These are phyloP conservation scores for Pocillopora damicornis DNA, from an alignment of 64 coral and sea anemone species.

Conservation along the genomic window DNA sequence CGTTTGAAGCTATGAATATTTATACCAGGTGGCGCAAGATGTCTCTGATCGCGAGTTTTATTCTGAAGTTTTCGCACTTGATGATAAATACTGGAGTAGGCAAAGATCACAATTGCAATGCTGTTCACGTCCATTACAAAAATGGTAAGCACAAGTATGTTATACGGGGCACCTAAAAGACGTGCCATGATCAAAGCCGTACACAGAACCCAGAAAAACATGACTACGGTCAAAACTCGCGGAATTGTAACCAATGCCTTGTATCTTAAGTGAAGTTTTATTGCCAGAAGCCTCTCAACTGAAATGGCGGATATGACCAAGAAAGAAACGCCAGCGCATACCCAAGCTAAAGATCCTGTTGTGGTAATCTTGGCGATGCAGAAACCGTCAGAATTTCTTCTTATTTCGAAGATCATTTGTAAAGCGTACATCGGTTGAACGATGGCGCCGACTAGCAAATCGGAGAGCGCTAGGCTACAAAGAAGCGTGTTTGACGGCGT, in stretches of 20 bases:
- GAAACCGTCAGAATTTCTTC: neutral
- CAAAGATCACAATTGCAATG: slow-evolving; percentile 2
- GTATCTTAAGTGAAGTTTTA: slow-evolving; percentile 55
- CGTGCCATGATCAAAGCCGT: slow-evolving; percentile 26
- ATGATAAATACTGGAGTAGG: slow-evolving; percentile 50
- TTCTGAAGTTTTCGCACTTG: neutral
- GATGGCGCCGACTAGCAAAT: slow-evolving; percentile 51
- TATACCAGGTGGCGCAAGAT: neutral
- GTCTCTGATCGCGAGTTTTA: slow-evolving; percentile 7
- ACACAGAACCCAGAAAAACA: slow-evolving; percentile 30
- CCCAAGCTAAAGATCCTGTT: slow-evolving; percentile 51
- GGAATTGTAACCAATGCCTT: slow-evolving; percentile 23
- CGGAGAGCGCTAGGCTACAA: slow-evolving; percentile 52
- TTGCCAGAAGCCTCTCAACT: slow-evolving; percentile 46
- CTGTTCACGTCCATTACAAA: slow-evolving; percentile 22
- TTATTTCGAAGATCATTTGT: slow-evolving; percentile 56
- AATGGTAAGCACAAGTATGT: slow-evolving; percentile 34
- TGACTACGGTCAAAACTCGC: slow-evolving; percentile 20
- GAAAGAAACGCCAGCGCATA: slow-evolving; percentile 48
- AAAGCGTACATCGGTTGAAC: slow-evolving; percentile 47
- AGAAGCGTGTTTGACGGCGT: slow-evolving; percentile 65
- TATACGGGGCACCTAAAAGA: slow-evolving; percentile 47
- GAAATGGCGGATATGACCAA: slow-evolving; percentile 51
- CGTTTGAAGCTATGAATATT: slow-evolving; percentile 19
- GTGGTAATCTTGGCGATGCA: slow-evolving; percentile 43